These are phyloP conservation scores for Trochalopteron elliotii DNA, from an alignment of 2,113 vertebrate species.

Conservation along the genomic window DNA sequence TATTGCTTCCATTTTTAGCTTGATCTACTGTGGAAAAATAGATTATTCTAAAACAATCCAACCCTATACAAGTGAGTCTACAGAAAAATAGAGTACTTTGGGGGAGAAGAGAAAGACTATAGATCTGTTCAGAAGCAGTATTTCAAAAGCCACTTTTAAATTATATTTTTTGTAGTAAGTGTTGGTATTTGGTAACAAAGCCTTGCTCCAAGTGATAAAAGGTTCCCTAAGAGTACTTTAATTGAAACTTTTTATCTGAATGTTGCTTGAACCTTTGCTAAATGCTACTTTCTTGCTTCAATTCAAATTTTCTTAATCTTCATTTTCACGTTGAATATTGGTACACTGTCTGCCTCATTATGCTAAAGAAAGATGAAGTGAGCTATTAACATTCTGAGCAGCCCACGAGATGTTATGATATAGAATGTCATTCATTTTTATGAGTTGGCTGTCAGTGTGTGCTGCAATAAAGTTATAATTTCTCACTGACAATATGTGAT, in stretches of 20 bases:
- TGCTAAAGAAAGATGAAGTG: conserved; percentile 79
- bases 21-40: conserved; percentile 9
- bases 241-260: conserved; percentile 81
- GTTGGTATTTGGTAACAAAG: conserved; percentile 57
- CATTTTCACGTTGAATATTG: conserved; percentile 75
- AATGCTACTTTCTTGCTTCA: conserved; percentile 69
- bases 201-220: conserved; percentile 56
- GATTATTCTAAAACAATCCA: not conserved
- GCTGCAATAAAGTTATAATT: conserved; percentile 79
- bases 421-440: conserved; percentile 84
- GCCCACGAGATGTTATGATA: conserved; percentile 79
- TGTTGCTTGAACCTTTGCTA: conserved; percentile 69
- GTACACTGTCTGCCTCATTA: conserved; percentile 77
- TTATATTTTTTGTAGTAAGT: conserved; percentile 19
- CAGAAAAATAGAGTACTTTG: not conserved
- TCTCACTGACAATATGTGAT: conserved; percentile 70
- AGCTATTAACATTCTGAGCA: conserved; percentile 80
- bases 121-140: conserved; percentile 2
- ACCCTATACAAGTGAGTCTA: not conserved
- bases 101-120: not conserved
- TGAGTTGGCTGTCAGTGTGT: conserved; percentile 77
- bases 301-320: conserved; percentile 79
- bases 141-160: conserved; percentile 10
- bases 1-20: conserved; percentile 1
- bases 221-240: conserved; percentile 68